These are phyloP conservation scores for Hyles lineata DNA, from an alignment of 2,888 invertebrate genomes.

Conservation along the genomic window DNA sequence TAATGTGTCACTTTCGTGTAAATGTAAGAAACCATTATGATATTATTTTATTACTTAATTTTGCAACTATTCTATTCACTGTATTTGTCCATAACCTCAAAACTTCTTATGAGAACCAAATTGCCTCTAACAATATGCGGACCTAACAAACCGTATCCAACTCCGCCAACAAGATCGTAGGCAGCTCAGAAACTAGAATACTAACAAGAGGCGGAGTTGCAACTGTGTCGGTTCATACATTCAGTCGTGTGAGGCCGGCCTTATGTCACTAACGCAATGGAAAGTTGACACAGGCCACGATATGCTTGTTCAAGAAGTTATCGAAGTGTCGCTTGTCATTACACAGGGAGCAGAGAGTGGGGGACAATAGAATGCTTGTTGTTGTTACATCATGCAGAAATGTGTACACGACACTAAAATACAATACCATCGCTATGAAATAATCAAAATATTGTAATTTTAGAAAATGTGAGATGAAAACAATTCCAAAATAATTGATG, in stretches of 20 bases:
- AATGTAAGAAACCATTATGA: too few species aligned
- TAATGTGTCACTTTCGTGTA: too few species aligned
- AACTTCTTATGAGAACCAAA: background rate
- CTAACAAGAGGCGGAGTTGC: background rate
- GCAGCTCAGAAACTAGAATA: background rate
- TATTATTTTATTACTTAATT: too few species aligned
- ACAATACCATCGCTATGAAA: too few species aligned
- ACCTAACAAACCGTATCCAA: background rate
- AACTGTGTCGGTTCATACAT: background rate
- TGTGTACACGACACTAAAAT: too few species aligned
- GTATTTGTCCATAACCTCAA: background rate
- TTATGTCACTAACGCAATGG: constrained; percentile 4
- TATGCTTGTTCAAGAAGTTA: background rate
- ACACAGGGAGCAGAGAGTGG: background rate
- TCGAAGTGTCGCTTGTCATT: constrained; percentile 2
- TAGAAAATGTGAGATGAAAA: too few species aligned
- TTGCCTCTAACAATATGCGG: background rate
- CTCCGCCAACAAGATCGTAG: background rate
- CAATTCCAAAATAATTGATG: too few species aligned
- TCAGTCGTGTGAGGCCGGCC: background rate
- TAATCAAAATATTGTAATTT: too few species aligned
- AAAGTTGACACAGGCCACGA: constrained; percentile 6
- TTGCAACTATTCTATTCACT: too few species aligned
- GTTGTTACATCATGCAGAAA: too few species aligned
- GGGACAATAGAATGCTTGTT: background rate